These are phyloP conservation scores for Amyelois transitella DNA, from an alignment of 1,140 invertebrate genomes.

Conservation along the genomic window DNA sequence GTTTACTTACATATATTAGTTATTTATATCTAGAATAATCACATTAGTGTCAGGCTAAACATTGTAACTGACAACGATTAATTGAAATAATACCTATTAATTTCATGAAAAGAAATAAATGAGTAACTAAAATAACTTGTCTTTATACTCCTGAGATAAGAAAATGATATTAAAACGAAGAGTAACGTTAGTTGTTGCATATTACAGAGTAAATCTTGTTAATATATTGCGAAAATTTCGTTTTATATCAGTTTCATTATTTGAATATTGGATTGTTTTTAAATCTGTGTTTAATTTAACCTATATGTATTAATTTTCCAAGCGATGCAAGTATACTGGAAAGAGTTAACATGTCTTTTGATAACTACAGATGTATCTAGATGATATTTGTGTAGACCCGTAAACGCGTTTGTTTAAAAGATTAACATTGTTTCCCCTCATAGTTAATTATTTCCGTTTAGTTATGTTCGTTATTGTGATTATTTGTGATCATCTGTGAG, in stretches of 20 bases:
- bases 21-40: neutral
- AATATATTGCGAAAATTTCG: neutral
- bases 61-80: too few relatives aligned
- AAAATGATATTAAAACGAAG: slow-evolving; percentile 30
- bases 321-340: slow-evolving; percentile 36
- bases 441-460: slow-evolving; percentile 61
- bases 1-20: slow-evolving; percentile 6
- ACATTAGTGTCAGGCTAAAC: neutral
- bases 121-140: too few relatives aligned
- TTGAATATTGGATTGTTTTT: slow-evolving; percentile 3
- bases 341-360: slow-evolving; percentile 14
- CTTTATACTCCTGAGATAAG: too few relatives aligned
- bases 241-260: slow-evolving; percentile 28
- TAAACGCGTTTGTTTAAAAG: slow-evolving; percentile 49
- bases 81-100: too few relatives aligned
- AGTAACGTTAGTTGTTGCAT: neutral
- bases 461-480: slow-evolving; percentile 63
- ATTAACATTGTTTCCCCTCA: slow-evolving; percentile 47
- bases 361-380: slow-evolving; percentile 22
- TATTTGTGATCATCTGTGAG: slow-evolving; percentile 73
- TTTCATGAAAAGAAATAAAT: too few relatives aligned
- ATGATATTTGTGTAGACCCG: slow-evolving; percentile 35
- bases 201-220: neutral
- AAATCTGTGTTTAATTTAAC: slow-evolving; percentile 19
- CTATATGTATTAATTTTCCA: slow-evolving; percentile 32